Conservation (phyloP, 2,113 vertebrate genomes). For the Esox niger region DNA sequence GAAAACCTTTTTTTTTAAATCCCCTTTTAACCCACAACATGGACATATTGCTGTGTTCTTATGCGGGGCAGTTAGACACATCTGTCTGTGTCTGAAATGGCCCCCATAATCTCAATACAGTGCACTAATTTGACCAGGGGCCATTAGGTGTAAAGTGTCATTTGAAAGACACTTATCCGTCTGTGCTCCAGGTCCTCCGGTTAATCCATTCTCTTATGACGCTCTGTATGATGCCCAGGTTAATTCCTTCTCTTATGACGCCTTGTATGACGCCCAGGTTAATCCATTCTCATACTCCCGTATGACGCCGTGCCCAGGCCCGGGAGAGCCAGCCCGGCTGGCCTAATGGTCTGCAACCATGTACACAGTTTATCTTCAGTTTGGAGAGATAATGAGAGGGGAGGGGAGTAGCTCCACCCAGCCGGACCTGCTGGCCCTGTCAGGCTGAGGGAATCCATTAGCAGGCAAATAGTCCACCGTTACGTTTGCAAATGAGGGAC, state of each 20-base stretch:
- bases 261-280: too few relatives aligned
- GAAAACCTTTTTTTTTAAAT: not conserved
- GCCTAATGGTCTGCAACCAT: constrained; percentile 13
- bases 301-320: not conserved
- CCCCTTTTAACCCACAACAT: too few relatives aligned
- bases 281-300: not conserved
- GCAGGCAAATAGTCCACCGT: constrained; percentile 2
- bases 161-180: too few relatives aligned
- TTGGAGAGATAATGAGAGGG: constrained; percentile 10
- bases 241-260: too few relatives aligned
- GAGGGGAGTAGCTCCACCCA: constrained; percentile 1
- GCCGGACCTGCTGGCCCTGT: not conserved
- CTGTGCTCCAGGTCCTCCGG: not conserved
- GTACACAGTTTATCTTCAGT: constrained; percentile 26
- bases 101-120: too few relatives aligned
- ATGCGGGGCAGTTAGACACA: too few relatives aligned
- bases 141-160: too few relatives aligned
- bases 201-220: not conserved
- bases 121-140: too few relatives aligned
- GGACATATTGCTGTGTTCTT: too few relatives aligned
- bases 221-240: too few relatives aligned
- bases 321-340: not conserved
- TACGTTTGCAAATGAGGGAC: not conserved
- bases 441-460: constrained; percentile 16
- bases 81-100: too few relatives aligned